Evolutionary conservation across 2,888 invertebrate species (phyloP).

Genomic region (Sminthurides aquaticus): DNA sequence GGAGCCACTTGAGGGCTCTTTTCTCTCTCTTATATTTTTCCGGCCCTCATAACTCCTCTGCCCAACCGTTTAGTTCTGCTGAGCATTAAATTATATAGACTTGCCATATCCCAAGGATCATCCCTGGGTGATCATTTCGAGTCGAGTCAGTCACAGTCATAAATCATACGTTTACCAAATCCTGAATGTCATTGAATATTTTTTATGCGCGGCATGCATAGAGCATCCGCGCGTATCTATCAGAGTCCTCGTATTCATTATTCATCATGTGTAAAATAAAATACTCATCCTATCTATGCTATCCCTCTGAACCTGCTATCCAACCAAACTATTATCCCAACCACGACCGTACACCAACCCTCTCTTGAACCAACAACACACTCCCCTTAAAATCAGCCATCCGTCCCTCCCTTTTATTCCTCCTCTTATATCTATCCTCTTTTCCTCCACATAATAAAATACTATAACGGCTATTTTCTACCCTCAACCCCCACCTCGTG

Average conservation of each 20-base stretch:
- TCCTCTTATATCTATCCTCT: neutral
- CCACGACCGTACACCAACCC: too few species aligned
- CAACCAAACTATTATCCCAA: too few species aligned
- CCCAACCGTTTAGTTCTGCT: slow-evolving; percentile 21
- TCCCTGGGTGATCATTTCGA: slow-evolving; percentile 20
- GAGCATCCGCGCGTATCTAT: too few species aligned
- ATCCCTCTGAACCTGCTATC: neutral
- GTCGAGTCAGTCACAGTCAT: slow-evolving; percentile 23
- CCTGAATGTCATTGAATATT: slow-evolving; percentile 20
- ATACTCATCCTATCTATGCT: neutral
- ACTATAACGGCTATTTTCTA: neutral
- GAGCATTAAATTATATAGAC: slow-evolving; percentile 19
- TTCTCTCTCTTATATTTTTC: neutral
- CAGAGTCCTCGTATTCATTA: neutral
- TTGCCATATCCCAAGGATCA: slow-evolving; percentile 11
- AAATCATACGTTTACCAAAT: slow-evolving; percentile 22
- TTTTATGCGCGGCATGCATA: neutral
- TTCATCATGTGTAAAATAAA: neutral
- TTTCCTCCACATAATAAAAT: neutral
- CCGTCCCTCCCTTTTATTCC: neutral
- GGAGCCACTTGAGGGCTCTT: slow-evolving; percentile 9
- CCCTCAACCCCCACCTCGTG: too few species aligned
- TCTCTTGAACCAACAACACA: too few species aligned
- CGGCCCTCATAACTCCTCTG: slow-evolving; percentile 4
- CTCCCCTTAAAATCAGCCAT: too few species aligned